Conservation (phyloP, 2,797 vertebrate species). For the Ceryle rudis region DNA sequence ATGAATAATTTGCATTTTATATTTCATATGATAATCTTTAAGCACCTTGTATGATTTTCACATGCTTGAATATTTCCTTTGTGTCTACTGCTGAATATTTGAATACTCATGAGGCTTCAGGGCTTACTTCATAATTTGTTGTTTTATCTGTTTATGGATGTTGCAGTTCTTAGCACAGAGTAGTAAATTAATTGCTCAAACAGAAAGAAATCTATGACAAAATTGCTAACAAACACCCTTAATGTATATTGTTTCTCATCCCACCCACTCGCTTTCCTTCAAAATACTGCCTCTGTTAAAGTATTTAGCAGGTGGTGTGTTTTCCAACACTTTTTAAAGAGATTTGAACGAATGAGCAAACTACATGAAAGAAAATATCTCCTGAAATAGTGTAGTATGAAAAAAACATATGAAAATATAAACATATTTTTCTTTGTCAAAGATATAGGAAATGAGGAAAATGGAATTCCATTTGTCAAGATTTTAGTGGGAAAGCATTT, state of each 20-base stretch:
- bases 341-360: background rate
- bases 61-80: background rate
- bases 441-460: background rate
- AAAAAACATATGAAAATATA: background rate
- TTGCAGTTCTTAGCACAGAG: background rate
- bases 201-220: background rate
- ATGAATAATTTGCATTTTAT: slow-evolving; percentile 6
- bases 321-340: background rate
- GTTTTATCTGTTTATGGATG: background rate
- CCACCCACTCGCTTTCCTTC: background rate
- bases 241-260: background rate
- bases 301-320: background rate
- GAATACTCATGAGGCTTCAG: background rate
- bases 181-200: background rate
- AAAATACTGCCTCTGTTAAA: background rate
- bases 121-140: background rate
- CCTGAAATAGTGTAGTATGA: background rate
- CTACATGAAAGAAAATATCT: background rate
- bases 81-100: background rate
- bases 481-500: background rate
- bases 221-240: background rate
- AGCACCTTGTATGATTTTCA: background rate
- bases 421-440: background rate
- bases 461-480: background rate
- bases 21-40: background rate